phyloP scores from a whole-genome alignment of 1,140 invertebrate genomes.

The Holotrichia oblita region DNA sequence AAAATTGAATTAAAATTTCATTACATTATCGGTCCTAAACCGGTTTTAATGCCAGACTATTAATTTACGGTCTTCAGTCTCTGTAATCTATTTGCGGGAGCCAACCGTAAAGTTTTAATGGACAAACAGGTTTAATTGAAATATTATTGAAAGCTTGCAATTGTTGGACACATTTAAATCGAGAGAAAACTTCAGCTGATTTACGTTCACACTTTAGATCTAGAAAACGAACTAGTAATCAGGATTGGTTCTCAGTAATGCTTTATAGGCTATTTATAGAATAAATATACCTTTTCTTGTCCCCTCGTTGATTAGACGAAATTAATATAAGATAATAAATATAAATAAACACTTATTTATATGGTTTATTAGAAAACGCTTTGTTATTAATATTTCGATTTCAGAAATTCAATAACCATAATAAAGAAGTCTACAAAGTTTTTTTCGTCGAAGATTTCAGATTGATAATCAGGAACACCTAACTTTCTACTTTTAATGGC shows the following conservation, averaged over 20 bases:
- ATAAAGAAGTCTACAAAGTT: no score
- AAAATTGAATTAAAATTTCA: slow-evolving; percentile 35
- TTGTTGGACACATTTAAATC: background rate
- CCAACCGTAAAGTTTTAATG: slow-evolving; percentile 14
- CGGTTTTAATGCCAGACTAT: slow-evolving; percentile 11
- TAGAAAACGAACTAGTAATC: background rate
- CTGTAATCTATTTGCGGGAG: slow-evolving; percentile 10
- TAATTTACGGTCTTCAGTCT: slow-evolving; percentile 25
- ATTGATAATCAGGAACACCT: no score
- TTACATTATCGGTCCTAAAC: slow-evolving; percentile 23
- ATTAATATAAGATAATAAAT: background rate
- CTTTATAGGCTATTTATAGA: background rate
- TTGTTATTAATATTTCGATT: no score
- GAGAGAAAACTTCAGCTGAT: background rate
- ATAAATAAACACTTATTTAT: no score
- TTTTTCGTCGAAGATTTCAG: no score
- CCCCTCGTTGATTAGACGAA: background rate
- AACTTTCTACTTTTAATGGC: no score
- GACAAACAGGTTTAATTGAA: slow-evolving; percentile 25
- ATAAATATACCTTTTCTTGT: no score
- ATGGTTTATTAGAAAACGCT: no score
- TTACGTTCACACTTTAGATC: no score
- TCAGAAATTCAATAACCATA: no score
- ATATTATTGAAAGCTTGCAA: slow-evolving; percentile 16
- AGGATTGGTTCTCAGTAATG: background rate